Percentiles rank a stretch among this genome's conserved stretches.
phyloP scores from a whole-genome alignment of 2,888 invertebrate genomes.

The Mimas tiliae region DNA sequence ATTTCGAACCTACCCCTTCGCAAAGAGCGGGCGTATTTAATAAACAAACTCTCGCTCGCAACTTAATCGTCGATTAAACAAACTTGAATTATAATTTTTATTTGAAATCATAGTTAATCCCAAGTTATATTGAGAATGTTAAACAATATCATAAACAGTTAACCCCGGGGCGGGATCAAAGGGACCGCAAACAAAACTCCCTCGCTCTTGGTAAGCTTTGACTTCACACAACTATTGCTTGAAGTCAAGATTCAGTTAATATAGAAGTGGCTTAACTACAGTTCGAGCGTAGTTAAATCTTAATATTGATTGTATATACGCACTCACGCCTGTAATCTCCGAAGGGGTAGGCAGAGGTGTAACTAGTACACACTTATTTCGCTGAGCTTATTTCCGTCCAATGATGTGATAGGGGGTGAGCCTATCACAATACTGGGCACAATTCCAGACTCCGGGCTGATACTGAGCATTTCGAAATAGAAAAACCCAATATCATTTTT shows the following conservation, averaged over 20 bases:
- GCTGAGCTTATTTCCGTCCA: no score
- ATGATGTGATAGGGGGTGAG: no score
- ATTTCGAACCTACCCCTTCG: no score
- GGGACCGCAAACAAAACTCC: constrained; percentile 42
- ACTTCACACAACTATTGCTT: constrained; percentile 26
- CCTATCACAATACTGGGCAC: no score
- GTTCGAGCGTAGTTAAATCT: not conserved
- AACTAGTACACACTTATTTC: no score
- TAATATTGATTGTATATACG: not conserved
- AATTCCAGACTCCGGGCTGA: no score
- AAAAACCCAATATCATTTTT: no score
- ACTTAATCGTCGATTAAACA: not conserved
- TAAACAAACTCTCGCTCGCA: not conserved
- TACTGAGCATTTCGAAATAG: no score
- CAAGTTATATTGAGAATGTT: constrained; percentile 22
- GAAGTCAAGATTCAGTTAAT: not conserved
- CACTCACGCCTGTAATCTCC: no score
- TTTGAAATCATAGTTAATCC: constrained; percentile 6
- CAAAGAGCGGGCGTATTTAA: no score
- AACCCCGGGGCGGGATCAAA: constrained; percentile 34
- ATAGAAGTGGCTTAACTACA: not conserved
- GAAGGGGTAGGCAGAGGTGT: no score
- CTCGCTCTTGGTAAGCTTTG: constrained; percentile 37
- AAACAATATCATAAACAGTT: constrained; percentile 33
- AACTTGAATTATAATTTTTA: constrained; percentile 1